Conservation (phyloP, 2,888 invertebrate species). For the Rhingia campestris region DNA sequence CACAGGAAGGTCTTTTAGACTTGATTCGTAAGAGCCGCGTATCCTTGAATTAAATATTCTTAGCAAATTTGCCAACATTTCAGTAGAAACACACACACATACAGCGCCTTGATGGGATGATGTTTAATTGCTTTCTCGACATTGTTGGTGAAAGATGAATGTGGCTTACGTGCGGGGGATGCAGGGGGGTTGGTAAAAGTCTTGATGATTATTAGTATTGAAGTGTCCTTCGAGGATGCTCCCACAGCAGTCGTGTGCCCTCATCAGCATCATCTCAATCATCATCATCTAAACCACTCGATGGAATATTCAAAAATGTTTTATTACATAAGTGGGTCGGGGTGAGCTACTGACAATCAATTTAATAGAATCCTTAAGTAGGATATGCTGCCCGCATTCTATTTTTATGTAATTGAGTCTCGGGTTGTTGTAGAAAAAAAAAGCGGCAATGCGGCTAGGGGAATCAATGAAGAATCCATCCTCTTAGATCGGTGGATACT, state of each 20-base stretch:
- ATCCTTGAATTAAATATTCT: conserved; percentile 30
- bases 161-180: neutral
- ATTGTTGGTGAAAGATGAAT: conserved; percentile 16
- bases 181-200: conserved; percentile 3
- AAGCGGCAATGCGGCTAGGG: too few relatives aligned
- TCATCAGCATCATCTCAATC: conserved; percentile 35
- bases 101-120: conserved; percentile 22
- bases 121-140: conserved; percentile 65
- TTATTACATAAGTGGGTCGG: conserved; percentile 20
- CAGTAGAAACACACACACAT: conserved; percentile 40
- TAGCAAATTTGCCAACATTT: conserved; percentile 49
- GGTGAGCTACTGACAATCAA: conserved; percentile 43
- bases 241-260: conserved; percentile 35
- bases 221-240: conserved; percentile 54
- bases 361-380: conserved; percentile 65
- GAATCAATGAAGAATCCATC: neutral
- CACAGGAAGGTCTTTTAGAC: conserved; percentile 13
- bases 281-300: conserved; percentile 22
- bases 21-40: neutral
- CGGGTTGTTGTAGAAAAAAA: neutral
- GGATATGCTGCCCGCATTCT: conserved; percentile 62
- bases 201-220: conserved; percentile 60
- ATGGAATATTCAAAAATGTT: conserved; percentile 49
- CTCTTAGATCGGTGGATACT: neutral
- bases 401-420: conserved; percentile 63